Percentiles rank a stretch among this genome's conserved stretches.
Evolutionary conservation across 2,797 vertebrate genomes (phyloP).

Genomic region (Sebastes iracundus): DNA sequence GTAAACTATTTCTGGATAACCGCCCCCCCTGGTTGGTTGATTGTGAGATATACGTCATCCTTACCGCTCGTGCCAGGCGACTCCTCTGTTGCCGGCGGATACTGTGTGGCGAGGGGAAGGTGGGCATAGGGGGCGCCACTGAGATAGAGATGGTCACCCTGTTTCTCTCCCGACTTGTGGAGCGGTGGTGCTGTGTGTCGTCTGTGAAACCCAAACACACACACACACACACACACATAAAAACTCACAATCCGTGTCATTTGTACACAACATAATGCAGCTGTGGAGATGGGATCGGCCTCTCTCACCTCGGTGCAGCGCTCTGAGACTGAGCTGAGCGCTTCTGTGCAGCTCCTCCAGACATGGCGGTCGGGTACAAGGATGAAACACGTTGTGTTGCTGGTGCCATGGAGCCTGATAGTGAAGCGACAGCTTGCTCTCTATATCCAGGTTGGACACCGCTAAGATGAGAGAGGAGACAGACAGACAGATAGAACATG

Average conservation of each 20-base stretch:
- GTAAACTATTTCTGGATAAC: neutral
- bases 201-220: slow-evolving; percentile 77
- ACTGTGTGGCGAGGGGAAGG: slow-evolving; percentile 89
- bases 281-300: neutral
- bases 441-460: slow-evolving; percentile 95
- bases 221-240: neutral
- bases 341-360: slow-evolving; percentile 94
- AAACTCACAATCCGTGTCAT: neutral
- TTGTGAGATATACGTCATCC: slow-evolving; percentile 21
- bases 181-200: slow-evolving; percentile 87
- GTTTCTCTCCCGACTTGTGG: slow-evolving; percentile 89
- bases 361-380: slow-evolving; percentile 89
- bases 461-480: slow-evolving; percentile 78
- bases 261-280: neutral
- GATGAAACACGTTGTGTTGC: slow-evolving; percentile 94
- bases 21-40: neutral
- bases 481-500: slow-evolving; percentile 2
- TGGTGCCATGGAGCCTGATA: slow-evolving; percentile 95
- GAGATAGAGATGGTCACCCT: slow-evolving; percentile 87
- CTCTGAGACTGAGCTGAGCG: slow-evolving; percentile 92
- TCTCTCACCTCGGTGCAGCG: slow-evolving; percentile 88
- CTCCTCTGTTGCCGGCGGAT: slow-evolving; percentile 90
- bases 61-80: slow-evolving; percentile 89
- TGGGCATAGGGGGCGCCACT: slow-evolving; percentile 92
- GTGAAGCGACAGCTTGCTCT: slow-evolving; percentile 94